These are phyloP conservation scores for Ecliptopera silaceata DNA, from an alignment of 2,888 invertebrate genomes.

Conservation along the genomic window DNA sequence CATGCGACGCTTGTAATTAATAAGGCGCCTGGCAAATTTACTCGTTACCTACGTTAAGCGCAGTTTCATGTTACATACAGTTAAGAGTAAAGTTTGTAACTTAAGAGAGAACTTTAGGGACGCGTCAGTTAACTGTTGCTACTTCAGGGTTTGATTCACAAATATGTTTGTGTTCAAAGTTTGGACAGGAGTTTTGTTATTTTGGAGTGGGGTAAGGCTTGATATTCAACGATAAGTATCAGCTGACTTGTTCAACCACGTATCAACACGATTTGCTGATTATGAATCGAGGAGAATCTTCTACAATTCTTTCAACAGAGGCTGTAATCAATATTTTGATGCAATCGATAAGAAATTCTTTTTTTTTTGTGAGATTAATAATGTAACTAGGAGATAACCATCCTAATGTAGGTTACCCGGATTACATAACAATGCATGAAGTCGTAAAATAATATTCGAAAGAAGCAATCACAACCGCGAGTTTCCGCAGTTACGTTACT, in stretches of 20 bases:
- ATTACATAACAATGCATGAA: no score
- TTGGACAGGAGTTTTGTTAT: conserved; percentile 26
- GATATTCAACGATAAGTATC: conserved; percentile 9
- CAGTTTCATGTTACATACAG: conserved; percentile 41
- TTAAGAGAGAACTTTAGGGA: conserved; percentile 41
- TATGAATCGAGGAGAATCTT: no score
- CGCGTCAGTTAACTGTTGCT: conserved; percentile 39
- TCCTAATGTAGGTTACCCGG: no score
- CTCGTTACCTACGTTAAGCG: conserved; percentile 39
- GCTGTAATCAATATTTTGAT: no score
- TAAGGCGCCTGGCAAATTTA: conserved; percentile 35
- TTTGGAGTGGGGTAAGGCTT: conserved; percentile 21
- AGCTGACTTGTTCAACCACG: no score
- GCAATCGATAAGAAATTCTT: no score
- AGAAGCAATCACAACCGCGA: conserved; percentile 1
- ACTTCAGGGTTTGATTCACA: conserved; percentile 36
- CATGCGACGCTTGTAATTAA: conserved; percentile 34
- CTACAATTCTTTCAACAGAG: no score
- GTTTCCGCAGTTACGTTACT: conserved; percentile 30
- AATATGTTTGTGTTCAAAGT: conserved; percentile 30
- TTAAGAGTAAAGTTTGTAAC: conserved; percentile 40
- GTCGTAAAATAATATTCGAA: not conserved
- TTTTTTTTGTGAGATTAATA: no score
- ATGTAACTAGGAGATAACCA: no score
- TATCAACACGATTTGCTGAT: no score